phyloP scores from a whole-genome alignment of 2,113 vertebrate genomes.

The Sterrhoptilus dennistouni region DNA sequence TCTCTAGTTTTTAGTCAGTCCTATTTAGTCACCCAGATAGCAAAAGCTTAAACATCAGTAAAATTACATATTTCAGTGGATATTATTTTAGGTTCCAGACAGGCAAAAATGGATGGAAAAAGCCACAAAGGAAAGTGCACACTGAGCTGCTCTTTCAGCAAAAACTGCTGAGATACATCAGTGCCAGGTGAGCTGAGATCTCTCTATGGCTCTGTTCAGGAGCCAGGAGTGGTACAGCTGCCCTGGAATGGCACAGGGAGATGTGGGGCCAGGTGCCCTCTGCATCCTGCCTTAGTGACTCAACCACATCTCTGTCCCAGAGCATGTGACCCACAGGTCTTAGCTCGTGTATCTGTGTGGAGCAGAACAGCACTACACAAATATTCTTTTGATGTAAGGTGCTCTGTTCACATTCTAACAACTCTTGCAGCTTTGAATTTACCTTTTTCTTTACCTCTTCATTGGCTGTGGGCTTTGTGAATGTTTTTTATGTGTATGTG shows the following conservation, averaged over 20 bases:
- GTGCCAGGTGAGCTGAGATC: neutral
- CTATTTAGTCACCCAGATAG: neutral
- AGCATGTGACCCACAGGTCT: neutral
- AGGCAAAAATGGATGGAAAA: neutral
- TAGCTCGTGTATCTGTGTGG: neutral
- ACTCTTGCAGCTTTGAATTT: neutral
- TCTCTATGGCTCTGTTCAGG: neutral
- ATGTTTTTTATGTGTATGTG: neutral
- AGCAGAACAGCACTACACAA: neutral
- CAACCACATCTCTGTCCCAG: neutral
- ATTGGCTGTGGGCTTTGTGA: neutral
- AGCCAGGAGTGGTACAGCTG: neutral
- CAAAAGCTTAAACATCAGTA: neutral
- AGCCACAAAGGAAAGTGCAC: neutral
- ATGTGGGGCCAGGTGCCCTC: rapidly evolving
- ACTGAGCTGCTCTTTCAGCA: neutral
- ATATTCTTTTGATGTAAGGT: neutral
- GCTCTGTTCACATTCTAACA: neutral
- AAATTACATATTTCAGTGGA: neutral
- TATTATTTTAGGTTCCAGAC: neutral
- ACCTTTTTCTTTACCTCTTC: neutral
- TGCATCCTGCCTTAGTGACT: neutral
- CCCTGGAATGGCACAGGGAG: neutral
- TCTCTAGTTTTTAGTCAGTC: neutral
- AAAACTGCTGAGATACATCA: neutral